These are phyloP conservation scores for Polymixis lichenea DNA, from an alignment of 2,888 invertebrate genomes.

Conservation along the genomic window DNA sequence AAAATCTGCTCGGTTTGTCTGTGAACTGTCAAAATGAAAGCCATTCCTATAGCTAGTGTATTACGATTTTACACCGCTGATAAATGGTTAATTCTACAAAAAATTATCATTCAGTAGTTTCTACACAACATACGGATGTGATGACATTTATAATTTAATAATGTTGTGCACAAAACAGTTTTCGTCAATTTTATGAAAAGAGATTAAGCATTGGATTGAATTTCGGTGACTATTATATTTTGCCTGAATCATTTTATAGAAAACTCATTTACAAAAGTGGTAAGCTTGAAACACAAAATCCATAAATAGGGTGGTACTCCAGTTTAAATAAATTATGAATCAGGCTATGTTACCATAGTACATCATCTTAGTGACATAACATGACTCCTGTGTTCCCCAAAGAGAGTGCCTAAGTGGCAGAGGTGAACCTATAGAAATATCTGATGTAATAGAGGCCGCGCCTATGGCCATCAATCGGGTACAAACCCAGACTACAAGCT, in stretches of 20 bases:
- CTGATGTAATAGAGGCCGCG: too few species aligned
- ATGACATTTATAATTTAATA: neutral
- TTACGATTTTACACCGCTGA: too few species aligned
- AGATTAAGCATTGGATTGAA: neutral
- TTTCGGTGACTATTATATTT: neutral
- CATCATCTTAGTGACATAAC: neutral
- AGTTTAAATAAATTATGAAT: neutral
- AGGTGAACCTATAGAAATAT: neutral
- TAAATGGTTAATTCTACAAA: too few species aligned
- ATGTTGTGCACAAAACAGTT: neutral
- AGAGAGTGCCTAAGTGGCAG: neutral
- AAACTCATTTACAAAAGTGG: neutral
- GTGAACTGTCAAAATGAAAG: too few species aligned
- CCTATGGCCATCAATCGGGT: too few species aligned
- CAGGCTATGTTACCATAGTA: neutral
- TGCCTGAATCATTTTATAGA: neutral
- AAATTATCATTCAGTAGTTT: neutral
- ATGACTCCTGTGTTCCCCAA: neutral
- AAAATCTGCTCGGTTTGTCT: too few species aligned
- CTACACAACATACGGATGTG: neutral
- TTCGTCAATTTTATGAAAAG: neutral
- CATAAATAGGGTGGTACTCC: neutral
- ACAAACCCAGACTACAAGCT: too few species aligned
- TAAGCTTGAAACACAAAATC: neutral
- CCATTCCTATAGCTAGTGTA: too few species aligned